Base-by-base conservation (phyloP, 1,140 invertebrate genomes). In the Heliconius hermathena region DNA sequence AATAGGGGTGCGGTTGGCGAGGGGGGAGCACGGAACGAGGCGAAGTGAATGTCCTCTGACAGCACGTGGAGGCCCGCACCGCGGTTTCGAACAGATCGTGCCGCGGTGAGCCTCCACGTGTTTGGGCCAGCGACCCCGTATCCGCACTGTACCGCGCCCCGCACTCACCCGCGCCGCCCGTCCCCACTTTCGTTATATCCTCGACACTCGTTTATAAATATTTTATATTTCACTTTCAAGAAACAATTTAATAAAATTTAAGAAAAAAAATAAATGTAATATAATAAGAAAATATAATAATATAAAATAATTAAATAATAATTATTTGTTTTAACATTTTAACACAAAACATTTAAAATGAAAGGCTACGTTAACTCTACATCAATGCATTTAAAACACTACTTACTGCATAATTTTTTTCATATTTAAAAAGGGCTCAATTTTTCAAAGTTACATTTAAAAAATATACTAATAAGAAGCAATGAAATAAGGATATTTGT, bases 61-160 rank as follows among this genome's bases (percentile, higher is more conserved):
- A 86, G 87, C 93, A 93, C 93, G 92, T 93, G 93, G 93, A 93
- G 92, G 92, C 91, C 86, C 82, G 83, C 85, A 93, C 93, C 86
- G 87, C 88, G 93, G 90, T 90, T 90, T 88, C 87, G 84, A 75
- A 90, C 87, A 78, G 87, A 82, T 84, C 85, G 85, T 87, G 88
- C 91, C 92, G 89, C 91, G 89, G 93, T 94, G 84, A 85, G 93
- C 91, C 92, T 94, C 93, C 92, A 93, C 93, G 91, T 93, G 93
- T 88, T 83, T 89, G 88, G 88, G 91, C 88, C 90, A 91, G 86
- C 90, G 89, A 91, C 90, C 90, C 88, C 88, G 85, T 85, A 83
- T 85, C 85, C 88, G 85, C 88, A 82, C 85, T 82, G 80, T 83
- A 82, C 84, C 87, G 82, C 88, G 74, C 84, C 84, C 84, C 86